Evolutionary conservation across 2,888 invertebrate genomes (phyloP).

Genomic region (Taphrorychus bicolor): DNA sequence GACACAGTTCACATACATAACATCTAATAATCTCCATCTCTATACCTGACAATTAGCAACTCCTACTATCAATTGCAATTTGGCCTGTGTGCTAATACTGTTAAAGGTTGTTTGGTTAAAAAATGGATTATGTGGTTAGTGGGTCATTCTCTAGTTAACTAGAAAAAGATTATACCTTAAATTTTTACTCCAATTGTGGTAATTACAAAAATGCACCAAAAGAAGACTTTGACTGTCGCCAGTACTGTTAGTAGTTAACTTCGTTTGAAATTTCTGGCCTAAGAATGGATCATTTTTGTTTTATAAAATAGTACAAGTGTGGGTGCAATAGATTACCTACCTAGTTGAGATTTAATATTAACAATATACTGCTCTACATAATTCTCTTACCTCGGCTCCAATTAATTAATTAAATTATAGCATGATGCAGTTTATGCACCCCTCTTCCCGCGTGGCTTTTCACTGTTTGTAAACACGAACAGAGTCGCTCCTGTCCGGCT

Average conservation of each 20-base stretch:
- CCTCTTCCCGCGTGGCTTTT: background rate
- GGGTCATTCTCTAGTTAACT: background rate
- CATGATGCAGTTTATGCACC: background rate
- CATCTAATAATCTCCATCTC: background rate
- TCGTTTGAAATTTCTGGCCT: too few species aligned
- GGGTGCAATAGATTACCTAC: too few species aligned
- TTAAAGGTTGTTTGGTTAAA: conserved; percentile 11
- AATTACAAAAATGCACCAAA: too few species aligned
- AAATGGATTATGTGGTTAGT: conserved; percentile 9
- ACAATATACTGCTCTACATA: too few species aligned
- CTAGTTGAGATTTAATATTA: too few species aligned
- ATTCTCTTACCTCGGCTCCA: background rate
- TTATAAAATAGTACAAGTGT: too few species aligned
- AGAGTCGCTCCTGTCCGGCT: background rate
- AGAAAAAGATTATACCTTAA: too few species aligned
- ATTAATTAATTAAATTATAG: background rate
- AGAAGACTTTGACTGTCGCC: too few species aligned
- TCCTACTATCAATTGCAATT: conserved; percentile 27
- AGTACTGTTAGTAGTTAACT: too few species aligned
- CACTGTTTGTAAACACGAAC: background rate
- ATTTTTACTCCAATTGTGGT: too few species aligned
- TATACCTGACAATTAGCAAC: conserved; percentile 16
- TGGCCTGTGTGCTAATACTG: too few species aligned
- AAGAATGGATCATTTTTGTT: too few species aligned
- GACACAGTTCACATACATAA: background rate